Percentiles rank a stretch among this genome's conserved stretches.
Evolutionary conservation across 2,888 invertebrate genomes (phyloP).

Genomic region (Andrena marginata): DNA sequence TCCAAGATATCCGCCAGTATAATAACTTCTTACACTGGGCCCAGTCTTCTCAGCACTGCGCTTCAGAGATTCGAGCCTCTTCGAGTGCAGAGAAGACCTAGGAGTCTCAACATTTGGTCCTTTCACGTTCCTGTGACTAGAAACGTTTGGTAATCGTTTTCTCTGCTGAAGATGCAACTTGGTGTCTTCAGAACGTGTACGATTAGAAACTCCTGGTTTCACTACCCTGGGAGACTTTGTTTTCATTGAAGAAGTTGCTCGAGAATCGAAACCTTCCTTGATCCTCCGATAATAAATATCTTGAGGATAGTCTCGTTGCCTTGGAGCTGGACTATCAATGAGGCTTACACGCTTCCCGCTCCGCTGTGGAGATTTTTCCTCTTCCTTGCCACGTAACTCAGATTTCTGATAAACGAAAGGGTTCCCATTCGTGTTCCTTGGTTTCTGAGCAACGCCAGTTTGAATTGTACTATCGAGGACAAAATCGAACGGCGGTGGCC

Average conservation of each 20-base stretch:
- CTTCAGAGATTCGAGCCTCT: conserved; percentile 25
- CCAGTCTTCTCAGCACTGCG: conserved; percentile 5
- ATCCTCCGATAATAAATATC: background rate
- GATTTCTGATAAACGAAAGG: background rate
- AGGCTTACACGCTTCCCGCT: background rate
- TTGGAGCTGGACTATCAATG: background rate
- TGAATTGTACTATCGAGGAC: conserved; percentile 75
- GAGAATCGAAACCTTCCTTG: background rate
- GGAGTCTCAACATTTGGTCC: background rate
- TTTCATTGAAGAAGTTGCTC: background rate
- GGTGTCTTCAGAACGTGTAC: background rate
- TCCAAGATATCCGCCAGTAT: background rate
- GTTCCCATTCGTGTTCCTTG: background rate
- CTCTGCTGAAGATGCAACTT: background rate
- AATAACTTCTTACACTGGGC: background rate
- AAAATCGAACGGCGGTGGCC: conserved; percentile 80
- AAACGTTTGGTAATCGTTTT: background rate
- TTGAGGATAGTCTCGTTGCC: background rate
- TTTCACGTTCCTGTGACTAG: too few species aligned
- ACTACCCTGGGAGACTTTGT: background rate
- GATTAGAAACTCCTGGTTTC: background rate
- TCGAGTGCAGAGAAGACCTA: background rate
- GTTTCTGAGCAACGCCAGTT: conserved; percentile 41
- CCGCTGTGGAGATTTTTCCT: background rate
- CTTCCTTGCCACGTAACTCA: background rate